A percentile compares a stretch with the other conserved stretches of the same genome.
Conservation (phyloP, 2,113 vertebrate species). For the Pyxicephalus adspersus region DNA sequence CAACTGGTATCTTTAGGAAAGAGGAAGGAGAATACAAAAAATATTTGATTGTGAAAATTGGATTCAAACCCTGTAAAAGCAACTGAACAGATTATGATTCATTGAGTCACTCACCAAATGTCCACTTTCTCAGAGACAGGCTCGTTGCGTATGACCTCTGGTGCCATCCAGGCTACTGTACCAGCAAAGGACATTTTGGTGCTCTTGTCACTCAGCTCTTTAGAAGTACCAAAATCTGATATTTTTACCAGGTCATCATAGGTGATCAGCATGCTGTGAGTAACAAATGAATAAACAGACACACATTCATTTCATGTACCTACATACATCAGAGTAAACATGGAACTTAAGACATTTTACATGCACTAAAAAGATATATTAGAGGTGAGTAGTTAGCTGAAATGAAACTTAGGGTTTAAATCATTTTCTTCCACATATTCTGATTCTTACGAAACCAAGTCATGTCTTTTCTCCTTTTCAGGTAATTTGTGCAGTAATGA, state of each 20-base stretch:
- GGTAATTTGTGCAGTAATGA: no score
- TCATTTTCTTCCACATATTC: no score
- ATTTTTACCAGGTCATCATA: conserved; percentile 98
- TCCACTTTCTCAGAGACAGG: conserved; percentile 98
- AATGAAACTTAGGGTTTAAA: no score
- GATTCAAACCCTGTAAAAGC: no score
- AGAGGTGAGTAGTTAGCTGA: no score
- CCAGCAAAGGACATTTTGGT: conserved; percentile 99
- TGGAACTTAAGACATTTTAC: no score
- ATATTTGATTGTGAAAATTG: no score
- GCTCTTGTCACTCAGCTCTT: conserved; percentile 96
- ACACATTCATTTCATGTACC: neutral
- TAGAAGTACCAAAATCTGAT: conserved; percentile 97
- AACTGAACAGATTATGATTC: neutral
- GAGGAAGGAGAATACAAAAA: no score
- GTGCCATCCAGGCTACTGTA: conserved; percentile 99
- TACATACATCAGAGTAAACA: neutral
- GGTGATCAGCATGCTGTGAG: conserved; percentile 93
- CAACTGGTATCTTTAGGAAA: no score
- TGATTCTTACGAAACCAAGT: no score
- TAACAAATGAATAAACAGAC: conserved; percentile 55
- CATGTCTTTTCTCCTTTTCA: no score
- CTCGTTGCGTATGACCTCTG: conserved; percentile 96
- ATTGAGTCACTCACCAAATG: conserved; percentile 84
- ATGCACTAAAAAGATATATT: no score